phyloP scores from a whole-genome alignment of 2,113 vertebrate genomes.

The Anthoscopus minutus region DNA sequence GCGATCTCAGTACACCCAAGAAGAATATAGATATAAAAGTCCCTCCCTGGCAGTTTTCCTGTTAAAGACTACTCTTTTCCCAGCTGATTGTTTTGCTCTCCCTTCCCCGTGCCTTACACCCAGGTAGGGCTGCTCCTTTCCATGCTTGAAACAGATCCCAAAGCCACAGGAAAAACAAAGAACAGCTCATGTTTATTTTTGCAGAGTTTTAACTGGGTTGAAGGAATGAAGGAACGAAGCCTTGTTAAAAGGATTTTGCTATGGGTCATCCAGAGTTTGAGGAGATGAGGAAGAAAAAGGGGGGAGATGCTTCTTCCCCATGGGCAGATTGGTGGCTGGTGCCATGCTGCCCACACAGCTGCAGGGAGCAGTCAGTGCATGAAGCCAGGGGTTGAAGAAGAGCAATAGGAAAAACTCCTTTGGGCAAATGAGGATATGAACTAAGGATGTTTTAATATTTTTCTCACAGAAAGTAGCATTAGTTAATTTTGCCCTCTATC shows the following conservation, averaged over 20 bases:
- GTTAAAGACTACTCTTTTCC: not conserved
- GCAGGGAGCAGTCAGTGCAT: not conserved
- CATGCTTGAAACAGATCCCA: not conserved
- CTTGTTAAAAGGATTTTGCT: constrained; percentile 70
- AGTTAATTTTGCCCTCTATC: constrained; percentile 20
- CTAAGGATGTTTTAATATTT: constrained; percentile 22
- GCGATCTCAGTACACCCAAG: not conserved
- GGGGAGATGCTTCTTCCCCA: not conserved
- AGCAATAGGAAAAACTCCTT: not conserved
- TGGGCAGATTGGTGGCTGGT: not conserved
- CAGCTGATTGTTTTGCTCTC: not conserved
- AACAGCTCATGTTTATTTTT: constrained; percentile 62
- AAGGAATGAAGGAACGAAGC: constrained; percentile 11
- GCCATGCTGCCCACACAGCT: fast-evolving
- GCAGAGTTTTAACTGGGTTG: constrained; percentile 30
- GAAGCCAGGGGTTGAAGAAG: not conserved
- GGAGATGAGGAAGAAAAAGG: constrained; percentile 28
- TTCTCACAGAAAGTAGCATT: not conserved
- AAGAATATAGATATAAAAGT: not conserved
- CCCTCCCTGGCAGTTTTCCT: not conserved
- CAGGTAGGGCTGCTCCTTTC: not conserved
- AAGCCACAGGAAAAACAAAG: constrained; percentile 19
- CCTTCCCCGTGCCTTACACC: not conserved
- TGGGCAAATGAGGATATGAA: not conserved
- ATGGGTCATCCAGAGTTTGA: constrained; percentile 69